phyloP scores from a whole-genome alignment of 2,113 vertebrate genomes.

The Bos indicus region DNA sequence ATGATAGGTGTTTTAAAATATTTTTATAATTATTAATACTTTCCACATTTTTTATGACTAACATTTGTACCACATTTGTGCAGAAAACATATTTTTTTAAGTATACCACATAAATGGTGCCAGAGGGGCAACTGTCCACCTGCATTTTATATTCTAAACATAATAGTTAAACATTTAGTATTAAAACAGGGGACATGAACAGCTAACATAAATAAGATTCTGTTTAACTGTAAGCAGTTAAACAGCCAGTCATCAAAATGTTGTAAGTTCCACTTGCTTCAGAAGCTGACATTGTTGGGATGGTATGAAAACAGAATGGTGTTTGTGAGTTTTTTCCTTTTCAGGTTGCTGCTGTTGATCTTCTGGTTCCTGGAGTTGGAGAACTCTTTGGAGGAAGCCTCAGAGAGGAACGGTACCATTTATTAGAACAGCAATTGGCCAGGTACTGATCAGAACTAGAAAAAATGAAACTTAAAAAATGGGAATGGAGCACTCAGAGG shows the following conservation, averaged over 20 bases:
- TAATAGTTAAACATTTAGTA: not conserved
- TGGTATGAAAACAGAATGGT: not conserved
- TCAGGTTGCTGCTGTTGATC: constrained; percentile 95
- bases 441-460: constrained; percentile 77
- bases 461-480: not conserved
- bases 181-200: not conserved
- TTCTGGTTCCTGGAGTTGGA: constrained; percentile 93
- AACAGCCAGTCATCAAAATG: not conserved
- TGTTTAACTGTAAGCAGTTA: not conserved
- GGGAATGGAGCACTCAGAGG: not conserved
- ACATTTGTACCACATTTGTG: not conserved
- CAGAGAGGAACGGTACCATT: constrained; percentile 90
- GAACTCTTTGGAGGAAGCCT: constrained; percentile 96
- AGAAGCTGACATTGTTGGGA: not conserved
- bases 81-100: constrained; percentile 14
- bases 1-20: not conserved
- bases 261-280: not conserved
- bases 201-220: not conserved
- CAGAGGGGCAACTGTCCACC: not conserved
- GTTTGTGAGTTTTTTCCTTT: not conserved
- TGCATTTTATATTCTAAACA: not conserved
- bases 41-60: not conserved
- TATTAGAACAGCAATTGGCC: constrained; percentile 85
- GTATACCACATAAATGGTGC: not conserved
- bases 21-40: not conserved